Evolutionary conservation across 2,113 vertebrate species (phyloP).

Genomic region (Caloenas nicobarica): DNA sequence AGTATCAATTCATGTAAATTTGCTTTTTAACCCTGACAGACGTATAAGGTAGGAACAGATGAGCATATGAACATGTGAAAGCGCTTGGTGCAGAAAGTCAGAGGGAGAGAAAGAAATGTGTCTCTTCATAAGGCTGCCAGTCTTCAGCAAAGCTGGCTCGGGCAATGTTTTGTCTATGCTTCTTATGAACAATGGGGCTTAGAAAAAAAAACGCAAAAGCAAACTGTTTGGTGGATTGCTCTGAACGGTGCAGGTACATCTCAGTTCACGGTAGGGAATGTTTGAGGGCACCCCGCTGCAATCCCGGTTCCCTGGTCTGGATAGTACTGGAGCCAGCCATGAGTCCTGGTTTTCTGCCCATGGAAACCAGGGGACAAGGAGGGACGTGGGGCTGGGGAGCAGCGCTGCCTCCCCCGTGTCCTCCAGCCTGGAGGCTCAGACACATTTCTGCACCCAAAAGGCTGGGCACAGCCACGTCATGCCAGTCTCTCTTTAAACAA

Average conservation of each 20-base stretch:
- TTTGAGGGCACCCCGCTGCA: neutral
- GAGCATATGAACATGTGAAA: neutral
- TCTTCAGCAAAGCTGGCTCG: neutral
- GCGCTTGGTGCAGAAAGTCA: neutral
- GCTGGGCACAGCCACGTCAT: rapidly evolving
- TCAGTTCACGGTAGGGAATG: neutral
- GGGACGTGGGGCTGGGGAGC: rapidly evolving
- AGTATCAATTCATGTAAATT: neutral
- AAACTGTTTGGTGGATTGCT: neutral
- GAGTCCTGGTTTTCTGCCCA: neutral
- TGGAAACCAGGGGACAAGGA: neutral
- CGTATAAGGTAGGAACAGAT: neutral
- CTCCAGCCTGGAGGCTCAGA: neutral
- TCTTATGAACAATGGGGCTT: neutral
- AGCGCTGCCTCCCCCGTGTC: rapidly evolving
- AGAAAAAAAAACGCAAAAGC: neutral
- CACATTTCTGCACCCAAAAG: neutral
- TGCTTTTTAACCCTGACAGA: neutral
- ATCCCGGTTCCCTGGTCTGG: neutral
- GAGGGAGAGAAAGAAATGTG: neutral
- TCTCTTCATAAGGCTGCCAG: neutral
- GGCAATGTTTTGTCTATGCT: neutral
- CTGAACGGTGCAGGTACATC: neutral
- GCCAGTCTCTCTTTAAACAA: neutral
- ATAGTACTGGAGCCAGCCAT: neutral